phyloP scores from a whole-genome alignment of 1,140 invertebrate species.

The Eumeta japonica region DNA sequence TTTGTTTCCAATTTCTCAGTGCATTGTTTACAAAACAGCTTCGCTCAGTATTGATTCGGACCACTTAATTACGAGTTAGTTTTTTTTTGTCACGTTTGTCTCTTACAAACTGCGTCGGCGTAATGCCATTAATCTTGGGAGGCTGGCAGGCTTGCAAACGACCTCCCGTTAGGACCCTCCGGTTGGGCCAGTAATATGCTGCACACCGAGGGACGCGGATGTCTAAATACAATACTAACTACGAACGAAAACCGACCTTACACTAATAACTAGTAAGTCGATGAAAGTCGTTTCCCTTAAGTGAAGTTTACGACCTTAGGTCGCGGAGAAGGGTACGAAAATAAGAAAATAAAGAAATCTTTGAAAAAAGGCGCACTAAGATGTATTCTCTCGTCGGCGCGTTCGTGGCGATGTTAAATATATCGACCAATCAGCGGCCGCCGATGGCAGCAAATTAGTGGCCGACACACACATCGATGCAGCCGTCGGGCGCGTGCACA shows the following conservation, averaged over 20 bases:
- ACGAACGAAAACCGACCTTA: slow-evolving; percentile 41
- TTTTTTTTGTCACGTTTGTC: slow-evolving; percentile 45
- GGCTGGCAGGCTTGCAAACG: slow-evolving; percentile 52
- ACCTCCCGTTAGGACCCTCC: slow-evolving; percentile 50
- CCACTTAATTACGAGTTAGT: slow-evolving; percentile 37
- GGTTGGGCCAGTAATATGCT: slow-evolving; percentile 43
- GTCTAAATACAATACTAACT: slow-evolving; percentile 30
- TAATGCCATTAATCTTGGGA: slow-evolving; percentile 52
- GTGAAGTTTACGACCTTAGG: neutral
- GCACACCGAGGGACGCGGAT: slow-evolving; percentile 29
- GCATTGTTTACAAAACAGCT: too few relatives aligned
- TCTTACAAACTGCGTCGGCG: slow-evolving; percentile 45
- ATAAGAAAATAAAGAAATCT: slow-evolving; percentile 42
- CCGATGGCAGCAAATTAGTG: slow-evolving; percentile 45
- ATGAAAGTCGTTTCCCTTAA: neutral
- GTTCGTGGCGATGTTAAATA: slow-evolving; percentile 51
- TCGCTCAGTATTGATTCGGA: slow-evolving; percentile 26
- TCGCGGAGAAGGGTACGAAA: slow-evolving; percentile 12
- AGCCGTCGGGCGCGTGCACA: too few relatives aligned
- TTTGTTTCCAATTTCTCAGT: too few relatives aligned
- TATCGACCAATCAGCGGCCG: slow-evolving; percentile 54
- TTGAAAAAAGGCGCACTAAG: slow-evolving; percentile 41
- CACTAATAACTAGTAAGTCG: slow-evolving; percentile 32
- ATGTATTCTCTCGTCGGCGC: slow-evolving; percentile 47
- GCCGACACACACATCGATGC: too few relatives aligned